These are phyloP conservation scores for Apistogramma diplotaenia DNA, from an alignment of 2,113 vertebrate species.

Conservation along the genomic window DNA sequence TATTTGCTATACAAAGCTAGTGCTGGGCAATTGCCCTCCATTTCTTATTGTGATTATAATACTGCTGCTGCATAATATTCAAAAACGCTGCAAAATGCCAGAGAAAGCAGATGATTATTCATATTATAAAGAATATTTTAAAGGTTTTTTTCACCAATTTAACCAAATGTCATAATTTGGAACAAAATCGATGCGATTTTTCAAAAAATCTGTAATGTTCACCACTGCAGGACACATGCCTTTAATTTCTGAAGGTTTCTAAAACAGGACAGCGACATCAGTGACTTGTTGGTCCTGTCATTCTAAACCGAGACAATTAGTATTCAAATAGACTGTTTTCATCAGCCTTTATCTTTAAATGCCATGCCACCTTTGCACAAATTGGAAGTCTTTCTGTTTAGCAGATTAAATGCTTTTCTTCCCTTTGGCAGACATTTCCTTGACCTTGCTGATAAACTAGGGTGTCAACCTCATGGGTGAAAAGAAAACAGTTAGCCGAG, in stretches of 20 bases:
- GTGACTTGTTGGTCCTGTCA: slow-evolving; percentile 23
- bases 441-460: slow-evolving; percentile 61
- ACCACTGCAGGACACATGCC: slow-evolving; percentile 45
- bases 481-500: slow-evolving; percentile 4
- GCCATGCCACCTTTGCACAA: slow-evolving; percentile 51
- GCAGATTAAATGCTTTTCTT: slow-evolving; percentile 24
- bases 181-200: slow-evolving; percentile 1
- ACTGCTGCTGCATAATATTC: not conserved
- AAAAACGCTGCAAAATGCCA: not conserved
- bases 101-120: not conserved
- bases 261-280: slow-evolving; percentile 62
- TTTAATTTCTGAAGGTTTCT: slow-evolving; percentile 22
- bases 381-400: slow-evolving; percentile 51
- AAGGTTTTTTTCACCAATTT: not conserved
- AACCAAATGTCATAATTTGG: slow-evolving; percentile 11
- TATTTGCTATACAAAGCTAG: slow-evolving; percentile 41
- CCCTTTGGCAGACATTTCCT: slow-evolving; percentile 6
- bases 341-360: slow-evolving; percentile 56
- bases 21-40: slow-evolving; percentile 55
- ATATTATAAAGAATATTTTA: not conserved
- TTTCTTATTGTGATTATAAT: not conserved
- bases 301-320: slow-evolving; percentile 48
- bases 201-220: slow-evolving; percentile 27
- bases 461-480: slow-evolving; percentile 35
- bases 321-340: slow-evolving; percentile 51